Evolutionary conservation across 2,888 invertebrate species (phyloP), one percentile per base, ranked within the genome.

Genomic region (Acleris cristana): DNA sequence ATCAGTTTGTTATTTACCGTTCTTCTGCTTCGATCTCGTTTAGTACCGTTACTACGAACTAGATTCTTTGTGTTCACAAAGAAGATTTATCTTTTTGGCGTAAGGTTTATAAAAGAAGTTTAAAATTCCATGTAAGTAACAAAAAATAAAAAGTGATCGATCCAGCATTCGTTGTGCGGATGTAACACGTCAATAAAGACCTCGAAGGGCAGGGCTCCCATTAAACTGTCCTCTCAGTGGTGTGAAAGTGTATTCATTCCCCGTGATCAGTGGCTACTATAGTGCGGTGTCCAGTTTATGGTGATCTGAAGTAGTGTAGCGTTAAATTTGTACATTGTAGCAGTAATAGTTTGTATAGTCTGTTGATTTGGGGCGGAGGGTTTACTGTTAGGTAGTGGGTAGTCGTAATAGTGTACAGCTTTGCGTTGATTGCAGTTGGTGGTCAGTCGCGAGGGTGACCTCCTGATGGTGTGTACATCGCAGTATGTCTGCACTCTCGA

Each of bases 401-500:
- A 65, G 67, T 72, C 18, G 69, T 64, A 68, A 66, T 69, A 76
- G 74, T 70, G 80, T 81, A 76, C 76, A 74, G 75, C 74, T 72
- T 69, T 71, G 73, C 73, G 73, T 76, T 71, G 83, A 80, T 89
- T 92, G 84, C 90, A 91, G 93, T 91, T 91, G 92, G 90, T 90
- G 90, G 89, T 90, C 85, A 81, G 88, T 83, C 63, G 86, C 80
- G 89, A 88, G 89, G 90, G 92, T 92, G 86, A 84, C 79, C 90
- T 89, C 92, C 90, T 92, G 88, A 97, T 97, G 97, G 96, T 96
- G 96, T 96, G 95, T 96, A 96, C 96, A 95, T 96, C 96, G 96
- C 97, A 97, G 97, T 95, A 98, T 98, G 97, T 97, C 97, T 96
- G 96, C 97, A 96, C 95, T 96, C 96, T 96, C 97, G 94, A 97